Conservation (phyloP, 2,888 invertebrate genomes). For the Nomada fucata region DNA sequence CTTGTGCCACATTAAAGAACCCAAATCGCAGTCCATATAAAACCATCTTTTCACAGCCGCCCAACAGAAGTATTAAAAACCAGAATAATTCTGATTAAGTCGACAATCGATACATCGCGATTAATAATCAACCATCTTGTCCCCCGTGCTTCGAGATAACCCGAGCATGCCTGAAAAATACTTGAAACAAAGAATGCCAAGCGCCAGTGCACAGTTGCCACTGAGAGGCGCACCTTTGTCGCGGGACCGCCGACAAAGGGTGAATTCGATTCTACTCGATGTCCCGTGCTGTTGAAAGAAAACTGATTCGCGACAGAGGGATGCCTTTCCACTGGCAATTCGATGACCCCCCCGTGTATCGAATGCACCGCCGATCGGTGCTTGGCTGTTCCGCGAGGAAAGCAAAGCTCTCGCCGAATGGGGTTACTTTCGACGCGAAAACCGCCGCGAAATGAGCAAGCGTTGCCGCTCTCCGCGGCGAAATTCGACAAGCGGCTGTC, state of each 20-base stretch:
- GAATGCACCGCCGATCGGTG: background rate
- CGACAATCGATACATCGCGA: too few relatives aligned
- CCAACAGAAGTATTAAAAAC: too few relatives aligned
- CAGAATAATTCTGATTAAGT: too few relatives aligned
- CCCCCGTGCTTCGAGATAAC: too few relatives aligned
- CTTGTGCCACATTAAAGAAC: too few relatives aligned
- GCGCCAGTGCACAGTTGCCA: too few relatives aligned
- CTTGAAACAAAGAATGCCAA: background rate
- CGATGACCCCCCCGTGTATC: conserved; percentile 18
- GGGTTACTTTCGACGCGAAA: conserved; percentile 5
- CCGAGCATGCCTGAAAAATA: background rate
- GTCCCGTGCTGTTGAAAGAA: conserved; percentile 3
- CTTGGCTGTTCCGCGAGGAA: background rate
- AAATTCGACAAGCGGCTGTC: background rate
- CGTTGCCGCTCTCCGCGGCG: background rate
- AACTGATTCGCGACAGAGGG: conserved; percentile 20
- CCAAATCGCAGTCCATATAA: too few relatives aligned
- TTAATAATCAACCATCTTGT: too few relatives aligned
- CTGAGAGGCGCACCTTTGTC: conserved; percentile 5
- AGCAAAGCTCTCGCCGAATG: conserved; percentile 4
- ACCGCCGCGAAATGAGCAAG: conserved; percentile 19
- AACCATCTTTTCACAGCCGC: too few relatives aligned
- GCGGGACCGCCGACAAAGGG: background rate
- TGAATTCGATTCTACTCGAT: conserved; percentile 3
- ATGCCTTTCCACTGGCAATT: background rate